Evolutionary conservation across 1,140 invertebrate species (phyloP).

Genomic region (Drosophila bocki): DNA sequence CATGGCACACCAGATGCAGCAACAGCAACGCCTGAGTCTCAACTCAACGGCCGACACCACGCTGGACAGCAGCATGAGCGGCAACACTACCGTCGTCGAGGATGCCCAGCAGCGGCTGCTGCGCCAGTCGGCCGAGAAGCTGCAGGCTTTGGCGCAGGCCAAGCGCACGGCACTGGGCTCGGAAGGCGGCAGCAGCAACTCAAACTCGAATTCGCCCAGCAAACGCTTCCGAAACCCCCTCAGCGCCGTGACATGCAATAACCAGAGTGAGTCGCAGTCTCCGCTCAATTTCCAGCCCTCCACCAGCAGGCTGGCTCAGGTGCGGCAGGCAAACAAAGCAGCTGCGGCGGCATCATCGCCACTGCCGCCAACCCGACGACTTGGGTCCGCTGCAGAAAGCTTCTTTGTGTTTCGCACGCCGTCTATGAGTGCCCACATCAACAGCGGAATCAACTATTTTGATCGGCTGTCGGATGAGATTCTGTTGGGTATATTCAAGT

Average conservation of each 20-base stretch:
- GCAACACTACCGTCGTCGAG: constrained; percentile 48
- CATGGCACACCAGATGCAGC: constrained; percentile 68
- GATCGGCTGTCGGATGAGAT: constrained; percentile 92
- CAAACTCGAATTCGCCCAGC: constrained; percentile 66
- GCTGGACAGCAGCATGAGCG: constrained; percentile 39
- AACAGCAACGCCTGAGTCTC: constrained; percentile 47
- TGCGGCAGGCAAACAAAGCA: constrained; percentile 47
- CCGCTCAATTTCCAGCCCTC: constrained; percentile 64
- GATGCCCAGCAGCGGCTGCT: constrained; percentile 38
- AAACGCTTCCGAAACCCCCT: constrained; percentile 74
- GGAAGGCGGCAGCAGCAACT: constrained; percentile 55
- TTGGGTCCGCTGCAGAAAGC: constrained; percentile 36
- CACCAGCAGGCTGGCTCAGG: constrained; percentile 68
- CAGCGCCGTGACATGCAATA: constrained; percentile 59
- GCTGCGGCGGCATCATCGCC: not conserved
- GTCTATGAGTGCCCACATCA: constrained; percentile 56
- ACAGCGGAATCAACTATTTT: constrained; percentile 86
- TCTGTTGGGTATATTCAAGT: constrained; percentile 92
- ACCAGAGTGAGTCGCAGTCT: constrained; percentile 30
- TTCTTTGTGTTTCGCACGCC: constrained; percentile 76
- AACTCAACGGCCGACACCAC: constrained; percentile 54
- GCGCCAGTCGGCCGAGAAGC: constrained; percentile 43
- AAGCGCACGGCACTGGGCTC: constrained; percentile 42
- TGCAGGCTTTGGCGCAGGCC: constrained; percentile 42
- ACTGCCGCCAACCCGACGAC: not conserved